phyloP scores from a whole-genome alignment of 2,888 invertebrate species.

The Rhagium mordax region DNA sequence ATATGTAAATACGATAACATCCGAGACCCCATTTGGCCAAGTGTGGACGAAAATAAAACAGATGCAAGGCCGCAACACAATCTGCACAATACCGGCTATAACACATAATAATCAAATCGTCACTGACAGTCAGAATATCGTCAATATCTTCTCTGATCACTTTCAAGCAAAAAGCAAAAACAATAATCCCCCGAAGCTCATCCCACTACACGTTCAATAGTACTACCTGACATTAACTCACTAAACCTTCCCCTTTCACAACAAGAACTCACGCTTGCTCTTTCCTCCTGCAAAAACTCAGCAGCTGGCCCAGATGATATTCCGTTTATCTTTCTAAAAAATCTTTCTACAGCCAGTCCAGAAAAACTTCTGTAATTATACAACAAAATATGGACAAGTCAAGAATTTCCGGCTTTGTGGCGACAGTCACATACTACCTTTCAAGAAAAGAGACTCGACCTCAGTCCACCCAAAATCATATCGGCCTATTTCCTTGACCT shows the following conservation, averaged over 20 bases:
- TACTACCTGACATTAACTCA: not conserved
- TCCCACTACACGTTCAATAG: not conserved
- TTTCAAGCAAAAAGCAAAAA: conserved; percentile 17
- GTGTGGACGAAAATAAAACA: no score
- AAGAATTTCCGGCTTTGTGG: conserved; percentile 15
- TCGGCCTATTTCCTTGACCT: no score
- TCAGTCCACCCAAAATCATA: no score
- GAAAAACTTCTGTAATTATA: conserved; percentile 30
- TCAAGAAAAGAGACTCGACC: conserved; percentile 10
- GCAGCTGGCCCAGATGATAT: no score
- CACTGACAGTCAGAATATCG: not conserved
- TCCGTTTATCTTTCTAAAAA: no score
- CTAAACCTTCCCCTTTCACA: no score
- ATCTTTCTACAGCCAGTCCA: no score
- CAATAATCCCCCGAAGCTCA: not conserved
- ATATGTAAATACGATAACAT: no score
- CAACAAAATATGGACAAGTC: no score
- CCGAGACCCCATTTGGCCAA: no score
- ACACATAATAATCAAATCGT: not conserved
- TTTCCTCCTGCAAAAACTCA: no score
- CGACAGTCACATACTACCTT: conserved; percentile 12
- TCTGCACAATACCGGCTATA: not conserved
- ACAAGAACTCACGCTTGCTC: conserved; percentile 10
- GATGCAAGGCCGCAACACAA: no score
- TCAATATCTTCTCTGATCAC: not conserved